Evolutionary conservation across 2,797 vertebrate species (phyloP).

Genomic region (Chelmon rostratus): DNA sequence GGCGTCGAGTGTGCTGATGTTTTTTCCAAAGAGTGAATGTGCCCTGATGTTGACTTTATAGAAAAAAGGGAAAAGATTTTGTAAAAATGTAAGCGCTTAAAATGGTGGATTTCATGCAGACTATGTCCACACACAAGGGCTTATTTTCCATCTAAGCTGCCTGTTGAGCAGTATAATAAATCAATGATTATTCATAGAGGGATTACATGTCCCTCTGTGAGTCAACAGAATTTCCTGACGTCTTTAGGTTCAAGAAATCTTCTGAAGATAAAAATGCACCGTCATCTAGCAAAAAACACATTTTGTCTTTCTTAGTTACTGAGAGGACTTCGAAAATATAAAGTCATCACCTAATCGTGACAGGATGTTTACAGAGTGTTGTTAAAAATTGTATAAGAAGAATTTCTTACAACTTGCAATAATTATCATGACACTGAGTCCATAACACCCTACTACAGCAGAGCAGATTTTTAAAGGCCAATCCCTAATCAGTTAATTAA

Average conservation of each 20-base stretch:
- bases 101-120: neutral
- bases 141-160: slow-evolving; percentile 12
- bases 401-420: neutral
- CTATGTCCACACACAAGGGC: neutral
- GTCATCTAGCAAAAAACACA: neutral
- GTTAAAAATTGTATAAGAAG: neutral
- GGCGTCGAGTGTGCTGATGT: slow-evolving; percentile 2
- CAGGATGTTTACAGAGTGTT: neutral
- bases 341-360: neutral
- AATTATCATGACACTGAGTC: neutral
- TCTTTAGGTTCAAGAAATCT: slow-evolving; percentile 2
- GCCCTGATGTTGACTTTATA: slow-evolving; percentile 40
- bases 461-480: neutral
- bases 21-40: slow-evolving; percentile 23
- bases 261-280: neutral
- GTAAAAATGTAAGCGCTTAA: slow-evolving; percentile 5
- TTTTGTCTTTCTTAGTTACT: neutral
- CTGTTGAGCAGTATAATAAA: neutral
- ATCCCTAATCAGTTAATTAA: neutral
- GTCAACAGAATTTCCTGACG: neutral
- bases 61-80: slow-evolving; percentile 2
- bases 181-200: slow-evolving; percentile 13
- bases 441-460: neutral
- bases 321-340: neutral
- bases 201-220: slow-evolving; percentile 5